phyloP scores from a whole-genome alignment of 1,140 invertebrate genomes.

The Sinonovacula constricta region DNA sequence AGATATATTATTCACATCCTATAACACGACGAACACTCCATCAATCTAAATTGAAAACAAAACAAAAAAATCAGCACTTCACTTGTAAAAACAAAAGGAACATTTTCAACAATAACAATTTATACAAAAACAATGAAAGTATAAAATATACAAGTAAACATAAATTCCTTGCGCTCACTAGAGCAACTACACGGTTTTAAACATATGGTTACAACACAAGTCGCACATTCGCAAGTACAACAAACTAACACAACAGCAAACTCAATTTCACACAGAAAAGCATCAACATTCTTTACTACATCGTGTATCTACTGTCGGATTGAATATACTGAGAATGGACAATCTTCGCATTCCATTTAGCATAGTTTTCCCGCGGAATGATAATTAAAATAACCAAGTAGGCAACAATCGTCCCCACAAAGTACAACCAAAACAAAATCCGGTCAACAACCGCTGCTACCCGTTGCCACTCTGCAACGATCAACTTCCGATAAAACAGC shows the following conservation, averaged over 20 bases:
- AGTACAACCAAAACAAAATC: constrained; percentile 75
- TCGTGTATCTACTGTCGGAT: constrained; percentile 40
- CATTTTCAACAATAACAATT: too few species aligned
- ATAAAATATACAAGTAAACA: too few species aligned
- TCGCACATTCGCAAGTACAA: too few species aligned
- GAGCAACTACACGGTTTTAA: neutral
- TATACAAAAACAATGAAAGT: too few species aligned
- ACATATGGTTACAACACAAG: too few species aligned
- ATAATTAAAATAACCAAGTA: constrained; percentile 74
- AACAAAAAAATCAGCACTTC: too few species aligned
- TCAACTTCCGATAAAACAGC: constrained; percentile 60
- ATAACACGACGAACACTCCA: too few species aligned
- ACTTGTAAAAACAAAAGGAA: too few species aligned
- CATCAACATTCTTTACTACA: constrained; percentile 22
- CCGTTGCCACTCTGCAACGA: constrained; percentile 76
- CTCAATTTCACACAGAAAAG: neutral
- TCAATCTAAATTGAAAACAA: too few species aligned
- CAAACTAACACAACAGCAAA: neutral
- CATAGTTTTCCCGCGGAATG: constrained; percentile 63
- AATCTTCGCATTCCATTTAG: constrained; percentile 54
- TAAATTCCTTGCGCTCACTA: neutral
- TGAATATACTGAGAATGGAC: neutral
- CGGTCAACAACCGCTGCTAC: constrained; percentile 75
- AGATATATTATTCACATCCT: too few species aligned
- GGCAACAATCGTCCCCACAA: constrained; percentile 70